A percentile compares a stretch with the other conserved stretches of the same genome.
Conservation (phyloP, 2,113 vertebrate genomes). For the Blennius ocellaris region DNA sequence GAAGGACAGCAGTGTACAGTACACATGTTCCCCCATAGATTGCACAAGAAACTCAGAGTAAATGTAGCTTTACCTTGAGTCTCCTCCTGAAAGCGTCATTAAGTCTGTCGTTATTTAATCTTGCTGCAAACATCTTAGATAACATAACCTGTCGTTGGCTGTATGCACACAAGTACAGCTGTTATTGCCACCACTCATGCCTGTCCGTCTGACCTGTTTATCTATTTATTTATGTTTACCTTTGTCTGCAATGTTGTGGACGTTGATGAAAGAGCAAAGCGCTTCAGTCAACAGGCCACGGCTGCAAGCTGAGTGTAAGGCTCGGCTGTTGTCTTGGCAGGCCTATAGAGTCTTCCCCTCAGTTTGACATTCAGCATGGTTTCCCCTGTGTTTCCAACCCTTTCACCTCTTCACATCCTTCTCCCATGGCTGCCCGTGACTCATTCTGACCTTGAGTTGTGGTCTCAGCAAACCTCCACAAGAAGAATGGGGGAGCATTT, state of each 20-base stretch:
- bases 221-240: neutral
- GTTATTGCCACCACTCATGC: neutral
- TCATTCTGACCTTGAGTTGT: conserved; percentile 62
- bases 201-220: conserved; percentile 12
- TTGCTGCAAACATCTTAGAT: conserved; percentile 12
- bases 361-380: conserved; percentile 76
- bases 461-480: conserved; percentile 40
- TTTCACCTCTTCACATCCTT: conserved; percentile 52
- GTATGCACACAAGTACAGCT: neutral
- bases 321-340: conserved; percentile 38
- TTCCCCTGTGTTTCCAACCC: conserved; percentile 53
- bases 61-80: conserved; percentile 16
- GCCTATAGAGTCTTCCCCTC: conserved; percentile 52
- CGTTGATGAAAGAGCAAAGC: conserved; percentile 33
- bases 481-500: conserved; percentile 35
- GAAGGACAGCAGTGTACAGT: conserved; percentile 16
- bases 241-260: conserved; percentile 3
- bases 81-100: conserved; percentile 32
- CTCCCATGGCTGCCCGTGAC: conserved; percentile 50
- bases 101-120: conserved; percentile 45
- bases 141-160: conserved; percentile 1
- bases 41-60: neutral
- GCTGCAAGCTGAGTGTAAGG: conserved; percentile 28
- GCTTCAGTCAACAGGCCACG: conserved; percentile 36
- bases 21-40: neutral